phyloP scores from a whole-genome alignment of 2,113 vertebrate species.

The Ciconia boyciana region DNA sequence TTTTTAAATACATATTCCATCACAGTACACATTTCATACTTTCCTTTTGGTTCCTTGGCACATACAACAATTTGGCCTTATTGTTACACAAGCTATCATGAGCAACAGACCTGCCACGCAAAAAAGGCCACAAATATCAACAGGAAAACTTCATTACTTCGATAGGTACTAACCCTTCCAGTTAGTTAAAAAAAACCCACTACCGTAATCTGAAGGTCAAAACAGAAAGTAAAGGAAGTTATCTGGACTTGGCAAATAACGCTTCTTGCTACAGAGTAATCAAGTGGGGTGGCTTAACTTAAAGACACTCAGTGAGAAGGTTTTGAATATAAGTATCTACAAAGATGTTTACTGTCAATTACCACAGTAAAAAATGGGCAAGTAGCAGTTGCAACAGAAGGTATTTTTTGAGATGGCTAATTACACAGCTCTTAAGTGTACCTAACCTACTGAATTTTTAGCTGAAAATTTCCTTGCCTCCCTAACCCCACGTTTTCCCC shows the following conservation, averaged over 20 bases:
- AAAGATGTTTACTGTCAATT: not conserved
- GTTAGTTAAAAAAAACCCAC: not conserved
- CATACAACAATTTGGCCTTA: not conserved
- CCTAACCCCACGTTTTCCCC: not conserved
- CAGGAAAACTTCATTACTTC: not conserved
- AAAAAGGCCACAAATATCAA: not conserved
- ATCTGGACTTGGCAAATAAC: not conserved
- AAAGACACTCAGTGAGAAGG: not conserved
- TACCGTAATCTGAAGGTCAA: not conserved
- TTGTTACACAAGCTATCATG: not conserved
- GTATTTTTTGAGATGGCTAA: not conserved
- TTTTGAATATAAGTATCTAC: not conserved
- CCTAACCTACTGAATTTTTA: not conserved
- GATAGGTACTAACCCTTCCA: not conserved
- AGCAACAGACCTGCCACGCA: not conserved
- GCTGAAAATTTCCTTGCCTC: not conserved
- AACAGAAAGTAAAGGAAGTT: not conserved
- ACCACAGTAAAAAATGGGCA: not conserved
- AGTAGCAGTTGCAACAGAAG: fast-evolving
- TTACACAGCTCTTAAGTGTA: not conserved
- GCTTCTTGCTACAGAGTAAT: not conserved
- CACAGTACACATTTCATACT: not conserved
- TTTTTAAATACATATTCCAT: not conserved
- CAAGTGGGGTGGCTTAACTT: not conserved
- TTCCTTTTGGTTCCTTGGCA: not conserved